Percentiles rank a stretch among this genome's conserved stretches.
Evolutionary conservation across 2,113 vertebrate species (phyloP).

Genomic region (Oreotrochilus melanogaster): DNA sequence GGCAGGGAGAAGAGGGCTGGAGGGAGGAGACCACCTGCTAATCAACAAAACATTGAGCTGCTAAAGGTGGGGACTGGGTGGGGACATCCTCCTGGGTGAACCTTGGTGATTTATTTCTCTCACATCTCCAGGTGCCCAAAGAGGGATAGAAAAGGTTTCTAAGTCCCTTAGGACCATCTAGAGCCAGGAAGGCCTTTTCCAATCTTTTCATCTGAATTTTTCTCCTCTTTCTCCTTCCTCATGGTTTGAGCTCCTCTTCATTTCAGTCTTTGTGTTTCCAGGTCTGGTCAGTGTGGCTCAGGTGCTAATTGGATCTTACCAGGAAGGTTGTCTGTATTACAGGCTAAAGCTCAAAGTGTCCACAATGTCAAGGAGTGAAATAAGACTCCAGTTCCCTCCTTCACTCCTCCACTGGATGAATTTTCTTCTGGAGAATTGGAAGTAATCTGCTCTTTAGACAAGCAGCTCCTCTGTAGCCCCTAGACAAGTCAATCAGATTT

Average conservation of each 20-base stretch:
- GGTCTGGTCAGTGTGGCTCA: background rate
- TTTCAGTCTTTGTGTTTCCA: background rate
- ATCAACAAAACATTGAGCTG: background rate
- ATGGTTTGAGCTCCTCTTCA: background rate
- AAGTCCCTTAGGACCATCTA: too few relatives aligned
- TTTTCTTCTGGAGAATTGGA: background rate
- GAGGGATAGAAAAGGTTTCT: background rate
- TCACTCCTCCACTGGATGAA: background rate
- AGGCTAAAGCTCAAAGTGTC: background rate
- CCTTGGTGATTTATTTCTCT: background rate
- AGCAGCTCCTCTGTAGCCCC: background rate
- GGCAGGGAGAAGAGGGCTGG: background rate
- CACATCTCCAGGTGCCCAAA: background rate
- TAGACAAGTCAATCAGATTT: accelerated
- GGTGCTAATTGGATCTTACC: background rate
- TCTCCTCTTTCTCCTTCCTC: background rate
- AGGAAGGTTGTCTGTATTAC: background rate
- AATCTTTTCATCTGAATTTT: background rate
- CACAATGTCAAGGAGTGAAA: background rate
- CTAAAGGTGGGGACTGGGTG: background rate
- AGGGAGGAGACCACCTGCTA: background rate
- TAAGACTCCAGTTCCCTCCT: background rate
- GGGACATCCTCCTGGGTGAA: background rate
- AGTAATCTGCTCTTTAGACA: background rate
- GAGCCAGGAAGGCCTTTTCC: too few relatives aligned